These are phyloP conservation scores for Bujurquina vittata DNA, from an alignment of 2,113 vertebrate species.

Conservation along the genomic window DNA sequence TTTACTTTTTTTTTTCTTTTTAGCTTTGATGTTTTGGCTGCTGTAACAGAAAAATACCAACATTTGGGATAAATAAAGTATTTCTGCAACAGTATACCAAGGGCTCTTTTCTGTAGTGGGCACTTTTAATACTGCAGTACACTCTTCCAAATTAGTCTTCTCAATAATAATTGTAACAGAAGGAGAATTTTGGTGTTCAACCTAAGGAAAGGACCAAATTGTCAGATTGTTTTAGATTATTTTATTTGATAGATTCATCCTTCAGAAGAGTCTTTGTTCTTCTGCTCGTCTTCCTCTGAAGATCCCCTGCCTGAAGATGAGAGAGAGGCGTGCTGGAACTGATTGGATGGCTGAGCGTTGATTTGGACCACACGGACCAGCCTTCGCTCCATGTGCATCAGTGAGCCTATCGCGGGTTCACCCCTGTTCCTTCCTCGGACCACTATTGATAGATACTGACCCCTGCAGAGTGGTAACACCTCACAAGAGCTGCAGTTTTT, in stretches of 20 bases:
- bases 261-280: not conserved
- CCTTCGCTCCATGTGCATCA: too few relatives aligned
- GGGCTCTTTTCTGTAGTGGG: not conserved
- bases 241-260: not conserved
- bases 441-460: too few relatives aligned
- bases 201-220: not conserved
- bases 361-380: too few relatives aligned
- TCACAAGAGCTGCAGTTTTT: too few relatives aligned
- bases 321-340: not conserved
- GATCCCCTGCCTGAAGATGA: not conserved
- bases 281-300: not conserved
- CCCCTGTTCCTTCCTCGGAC: too few relatives aligned
- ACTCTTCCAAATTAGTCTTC: not conserved
- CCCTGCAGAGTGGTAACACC: too few relatives aligned
- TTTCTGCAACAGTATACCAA: too few relatives aligned
- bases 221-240: not conserved
- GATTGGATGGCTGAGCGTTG: not conserved
- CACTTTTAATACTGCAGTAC: not conserved
- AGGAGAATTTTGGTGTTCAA: not conserved
- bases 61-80: not conserved
- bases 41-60: not conserved
- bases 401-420: too few relatives aligned
- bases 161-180: not conserved
- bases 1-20: too few relatives aligned
- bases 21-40: not conserved